Evolutionary conservation across 1,140 invertebrate species (phyloP).

Genomic region (Protaetia brevitarsis): DNA sequence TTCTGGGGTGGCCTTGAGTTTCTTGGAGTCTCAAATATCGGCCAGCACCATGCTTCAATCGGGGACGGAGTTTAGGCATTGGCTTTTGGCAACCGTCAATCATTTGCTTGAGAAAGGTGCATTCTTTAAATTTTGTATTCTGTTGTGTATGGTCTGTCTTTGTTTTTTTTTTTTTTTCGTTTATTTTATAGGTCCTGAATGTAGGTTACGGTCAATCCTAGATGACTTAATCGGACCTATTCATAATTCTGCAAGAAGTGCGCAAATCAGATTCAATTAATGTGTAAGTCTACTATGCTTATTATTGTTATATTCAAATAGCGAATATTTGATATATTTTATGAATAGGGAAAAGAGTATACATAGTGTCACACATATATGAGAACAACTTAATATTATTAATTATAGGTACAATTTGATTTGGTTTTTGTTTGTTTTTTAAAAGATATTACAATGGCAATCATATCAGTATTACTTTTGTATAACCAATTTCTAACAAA

Average conservation of each 20-base stretch:
- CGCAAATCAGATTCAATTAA: slow-evolving; percentile 32
- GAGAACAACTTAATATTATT: too few relatives aligned
- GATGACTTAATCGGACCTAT: slow-evolving; percentile 73
- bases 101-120: slow-evolving; percentile 77
- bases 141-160: slow-evolving; percentile 19
- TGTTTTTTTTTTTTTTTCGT: slow-evolving; percentile 27
- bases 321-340: too few relatives aligned
- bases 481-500: too few relatives aligned
- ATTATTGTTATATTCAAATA: too few relatives aligned
- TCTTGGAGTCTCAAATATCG: slow-evolving; percentile 74
- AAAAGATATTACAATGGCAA: too few relatives aligned
- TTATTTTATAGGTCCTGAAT: slow-evolving; percentile 60
- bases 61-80: slow-evolving; percentile 72
- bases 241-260: slow-evolving; percentile 55
- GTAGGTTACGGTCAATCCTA: slow-evolving; percentile 64
- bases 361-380: too few relatives aligned
- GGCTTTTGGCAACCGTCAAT: slow-evolving; percentile 69
- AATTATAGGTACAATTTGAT: too few relatives aligned
- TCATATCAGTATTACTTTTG: too few relatives aligned
- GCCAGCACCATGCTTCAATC: slow-evolving; percentile 67
- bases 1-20: slow-evolving; percentile 60
- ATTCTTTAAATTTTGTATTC: too few relatives aligned
- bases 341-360: too few relatives aligned
- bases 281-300: slow-evolving; percentile 33
- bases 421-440: too few relatives aligned